Percentiles rank a stretch among this genome's conserved stretches.
Conservation (phyloP, 2,888 invertebrate genomes). For the Leptinotarsa juncta region DNA sequence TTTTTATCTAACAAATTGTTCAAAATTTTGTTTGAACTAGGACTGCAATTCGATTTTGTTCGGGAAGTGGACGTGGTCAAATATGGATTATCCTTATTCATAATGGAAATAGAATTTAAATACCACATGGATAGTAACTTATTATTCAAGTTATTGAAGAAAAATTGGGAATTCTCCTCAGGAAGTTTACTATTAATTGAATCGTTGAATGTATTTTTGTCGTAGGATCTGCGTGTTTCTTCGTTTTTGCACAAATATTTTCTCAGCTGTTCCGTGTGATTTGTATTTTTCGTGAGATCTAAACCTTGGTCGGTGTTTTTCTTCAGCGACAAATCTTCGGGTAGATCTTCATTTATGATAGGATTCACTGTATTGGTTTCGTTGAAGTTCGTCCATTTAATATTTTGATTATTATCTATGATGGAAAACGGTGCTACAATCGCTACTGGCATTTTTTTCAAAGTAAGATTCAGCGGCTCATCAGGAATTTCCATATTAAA, state of each 20-base stretch:
- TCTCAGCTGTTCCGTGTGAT: slow-evolving; percentile 58
- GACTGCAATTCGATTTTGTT: slow-evolving; percentile 44
- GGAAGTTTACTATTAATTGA: slow-evolving; percentile 55
- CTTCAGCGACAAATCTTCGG: slow-evolving; percentile 63
- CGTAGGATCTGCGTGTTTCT: slow-evolving; percentile 63
- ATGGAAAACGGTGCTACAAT: slow-evolving; percentile 67
- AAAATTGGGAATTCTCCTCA: slow-evolving; percentile 61
- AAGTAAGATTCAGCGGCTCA: slow-evolving; percentile 67
- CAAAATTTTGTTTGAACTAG: slow-evolving; percentile 58
- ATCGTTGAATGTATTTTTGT: slow-evolving; percentile 62
- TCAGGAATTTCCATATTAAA: slow-evolving; percentile 61
- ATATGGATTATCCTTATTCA: slow-evolving; percentile 57
- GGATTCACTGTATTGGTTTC: slow-evolving; percentile 43
- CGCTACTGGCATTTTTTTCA: slow-evolving; percentile 69
- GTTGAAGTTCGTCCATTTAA: slow-evolving; percentile 48
- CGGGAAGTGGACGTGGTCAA: slow-evolving; percentile 50
- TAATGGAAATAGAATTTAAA: slow-evolving; percentile 61
- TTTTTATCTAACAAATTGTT: slow-evolving; percentile 65
- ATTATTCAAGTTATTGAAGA: slow-evolving; percentile 65
- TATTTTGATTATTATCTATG: slow-evolving; percentile 51
- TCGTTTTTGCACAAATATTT: slow-evolving; percentile 59
- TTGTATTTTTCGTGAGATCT: slow-evolving; percentile 51
- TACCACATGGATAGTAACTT: slow-evolving; percentile 66
- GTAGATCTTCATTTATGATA: slow-evolving; percentile 62
- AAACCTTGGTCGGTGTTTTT: slow-evolving; percentile 48